phyloP scores from a whole-genome alignment of 1,140 invertebrate species.

The Hetaerina americana region DNA sequence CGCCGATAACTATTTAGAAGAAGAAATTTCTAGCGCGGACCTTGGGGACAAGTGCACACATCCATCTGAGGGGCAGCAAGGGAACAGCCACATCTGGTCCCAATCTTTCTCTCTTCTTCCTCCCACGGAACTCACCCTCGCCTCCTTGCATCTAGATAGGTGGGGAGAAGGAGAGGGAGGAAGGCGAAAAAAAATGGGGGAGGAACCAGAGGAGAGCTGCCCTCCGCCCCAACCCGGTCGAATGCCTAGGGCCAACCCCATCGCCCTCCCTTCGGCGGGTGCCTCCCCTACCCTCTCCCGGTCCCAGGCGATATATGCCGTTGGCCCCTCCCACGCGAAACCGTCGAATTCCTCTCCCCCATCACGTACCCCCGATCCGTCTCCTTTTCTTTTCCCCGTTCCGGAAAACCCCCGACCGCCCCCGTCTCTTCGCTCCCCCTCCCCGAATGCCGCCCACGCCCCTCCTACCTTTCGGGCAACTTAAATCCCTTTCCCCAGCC shows the following conservation, averaged over 20 bases:
- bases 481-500: conserved; percentile 27
- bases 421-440: conserved; percentile 15
- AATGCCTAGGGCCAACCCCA: conserved; percentile 11
- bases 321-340: conserved; percentile 19
- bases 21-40: background rate
- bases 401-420: conserved; percentile 12
- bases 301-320: conserved; percentile 23
- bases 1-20: no score
- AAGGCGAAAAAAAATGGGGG: no score
- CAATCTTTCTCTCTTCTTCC: conserved; percentile 21
- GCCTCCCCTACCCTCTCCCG: conserved; percentile 13
- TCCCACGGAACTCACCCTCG: no score
- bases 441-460: conserved; percentile 16
- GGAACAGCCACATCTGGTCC: conserved; percentile 4
- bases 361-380: conserved; percentile 17
- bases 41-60: background rate
- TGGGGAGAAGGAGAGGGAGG: no score
- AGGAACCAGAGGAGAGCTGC: no score
- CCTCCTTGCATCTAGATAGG: no score
- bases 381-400: conserved; percentile 14
- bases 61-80: background rate
- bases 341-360: conserved; percentile 16
- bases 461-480: conserved; percentile 28
- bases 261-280: conserved; percentile 12
- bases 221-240: no score